Conservation (phyloP, 2,888 invertebrate genomes). For the Drosophila neotestacea region DNA sequence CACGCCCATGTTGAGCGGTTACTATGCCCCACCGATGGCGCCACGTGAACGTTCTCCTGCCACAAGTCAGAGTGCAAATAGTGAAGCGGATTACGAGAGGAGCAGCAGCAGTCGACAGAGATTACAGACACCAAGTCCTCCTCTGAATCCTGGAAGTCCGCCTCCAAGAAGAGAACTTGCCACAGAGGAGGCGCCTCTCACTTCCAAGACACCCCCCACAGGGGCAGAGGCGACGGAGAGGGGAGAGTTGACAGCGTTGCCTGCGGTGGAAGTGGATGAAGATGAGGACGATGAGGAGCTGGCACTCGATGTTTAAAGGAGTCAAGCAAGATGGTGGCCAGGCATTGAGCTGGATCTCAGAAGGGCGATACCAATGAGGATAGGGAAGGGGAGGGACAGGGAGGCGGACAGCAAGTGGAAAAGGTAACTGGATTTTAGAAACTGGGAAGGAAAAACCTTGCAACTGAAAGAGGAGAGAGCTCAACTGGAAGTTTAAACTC, state of each 20-base stretch:
- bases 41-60: slow-evolving; percentile 69
- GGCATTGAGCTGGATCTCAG: slow-evolving; percentile 64
- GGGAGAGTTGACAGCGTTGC: slow-evolving; percentile 1
- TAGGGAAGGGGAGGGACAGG: not conserved
- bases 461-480: not conserved
- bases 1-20: slow-evolving; percentile 85
- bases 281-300: slow-evolving; percentile 51
- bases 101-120: slow-evolving; percentile 72
- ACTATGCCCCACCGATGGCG: slow-evolving; percentile 85
- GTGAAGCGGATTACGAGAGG: slow-evolving; percentile 70
- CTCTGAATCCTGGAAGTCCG: slow-evolving; percentile 85
- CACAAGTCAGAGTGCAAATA: slow-evolving; percentile 72
- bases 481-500: not conserved
- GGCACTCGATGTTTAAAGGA: slow-evolving; percentile 64
- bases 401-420: not conserved
- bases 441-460: not conserved
- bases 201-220: slow-evolving; percentile 24
- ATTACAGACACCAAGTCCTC: slow-evolving; percentile 82
- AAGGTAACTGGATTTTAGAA: not conserved
- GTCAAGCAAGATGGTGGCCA: not conserved
- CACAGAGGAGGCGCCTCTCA: slow-evolving; percentile 35
- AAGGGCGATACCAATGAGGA: slow-evolving; percentile 19
- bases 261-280: slow-evolving; percentile 13
- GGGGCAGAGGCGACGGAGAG: slow-evolving; percentile 5
- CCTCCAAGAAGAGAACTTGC: slow-evolving; percentile 70